Percentiles rank a stretch among this genome's conserved stretches.
Conservation (phyloP, 92 coral and sea anemone genomes). For the Epizoanthus illoricatus region DNA sequence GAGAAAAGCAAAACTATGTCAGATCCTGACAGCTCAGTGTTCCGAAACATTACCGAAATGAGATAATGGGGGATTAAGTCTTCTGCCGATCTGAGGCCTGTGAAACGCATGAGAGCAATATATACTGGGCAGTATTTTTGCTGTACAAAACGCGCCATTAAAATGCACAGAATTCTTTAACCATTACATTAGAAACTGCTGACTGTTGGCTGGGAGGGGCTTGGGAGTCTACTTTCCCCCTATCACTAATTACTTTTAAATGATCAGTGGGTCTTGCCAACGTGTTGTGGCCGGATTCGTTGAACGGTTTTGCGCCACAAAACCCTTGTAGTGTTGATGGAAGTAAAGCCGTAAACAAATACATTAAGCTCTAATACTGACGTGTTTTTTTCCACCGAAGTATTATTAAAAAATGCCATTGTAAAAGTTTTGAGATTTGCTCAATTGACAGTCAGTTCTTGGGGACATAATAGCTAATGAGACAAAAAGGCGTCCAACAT, state of each 20-base stretch:
- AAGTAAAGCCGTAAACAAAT: neutral
- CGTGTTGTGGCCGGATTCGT: neutral
- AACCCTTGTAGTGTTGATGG: neutral
- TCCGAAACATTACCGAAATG: neutral
- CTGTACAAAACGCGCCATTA: neutral
- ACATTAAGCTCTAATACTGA: neutral
- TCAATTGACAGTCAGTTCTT: conserved; percentile 5
- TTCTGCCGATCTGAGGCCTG: neutral
- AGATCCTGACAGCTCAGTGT: neutral
- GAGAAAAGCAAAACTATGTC: conserved; percentile 5
- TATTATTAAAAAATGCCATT: neutral
- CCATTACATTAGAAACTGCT: neutral
- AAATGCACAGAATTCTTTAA: neutral
- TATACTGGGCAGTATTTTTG: neutral
- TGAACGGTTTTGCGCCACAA: no score
- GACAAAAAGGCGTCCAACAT: conserved; percentile 25
- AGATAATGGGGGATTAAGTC: neutral
- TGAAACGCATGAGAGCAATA: neutral
- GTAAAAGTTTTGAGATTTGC: neutral
- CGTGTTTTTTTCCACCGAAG: neutral
- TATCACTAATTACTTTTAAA: conserved; percentile 17
- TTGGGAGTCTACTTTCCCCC: neutral
- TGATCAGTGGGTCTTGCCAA: neutral
- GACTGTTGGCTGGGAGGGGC: conserved; percentile 21
- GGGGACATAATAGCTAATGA: neutral